Evolutionary conservation across 2,888 invertebrate species (phyloP), one percentile per base, ranked within the genome.

Genomic region (Lomographa bimaculata): DNA sequence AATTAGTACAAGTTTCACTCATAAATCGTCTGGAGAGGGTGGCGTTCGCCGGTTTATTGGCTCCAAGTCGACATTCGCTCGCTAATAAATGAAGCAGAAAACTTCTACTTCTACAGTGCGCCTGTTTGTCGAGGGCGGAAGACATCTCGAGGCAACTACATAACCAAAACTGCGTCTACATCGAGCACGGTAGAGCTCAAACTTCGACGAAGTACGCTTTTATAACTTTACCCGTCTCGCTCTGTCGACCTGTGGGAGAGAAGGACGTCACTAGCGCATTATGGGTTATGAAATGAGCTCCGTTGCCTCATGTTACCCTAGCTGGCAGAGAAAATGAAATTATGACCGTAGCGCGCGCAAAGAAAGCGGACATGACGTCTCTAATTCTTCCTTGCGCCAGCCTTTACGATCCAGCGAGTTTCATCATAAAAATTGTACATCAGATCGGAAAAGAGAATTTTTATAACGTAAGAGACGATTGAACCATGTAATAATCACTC

Each of bases 21-120:
- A 79, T 87, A 85, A 87, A 87, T 86, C 80, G 85, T 82, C 80
- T 80, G 68, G 73, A 74, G 77, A 77, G 82, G 80, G 81, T 76
- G 79, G 75, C 71, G 72, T 64, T 67, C 69, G 73, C 55, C 77
- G 71, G 71, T 81, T 80, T 85, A 83, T 85, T 83, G 79, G 82
- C 79, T 75, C 59, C 64, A 64, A 71, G 77, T 77, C 79, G 79
- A 79, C 85, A 78, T 79, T 73, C 75, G 75, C 78, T 65, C 64
- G 74, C 79, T 86, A 83, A 86, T 83, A 86, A 86, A 87, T 85
- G 86, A 85, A 87, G 79, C 83, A 80, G 86, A 84, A 83, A 86
- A 85, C 81, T 86, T 84, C 76, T 72, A 79, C 77, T 69, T 73
- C 74, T 71, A 75, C 73, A 71, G 74, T 71, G 66, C 66, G 68